These are phyloP conservation scores for Anableps anableps DNA, from an alignment of 2,797 vertebrate genomes.

Conservation along the genomic window DNA sequence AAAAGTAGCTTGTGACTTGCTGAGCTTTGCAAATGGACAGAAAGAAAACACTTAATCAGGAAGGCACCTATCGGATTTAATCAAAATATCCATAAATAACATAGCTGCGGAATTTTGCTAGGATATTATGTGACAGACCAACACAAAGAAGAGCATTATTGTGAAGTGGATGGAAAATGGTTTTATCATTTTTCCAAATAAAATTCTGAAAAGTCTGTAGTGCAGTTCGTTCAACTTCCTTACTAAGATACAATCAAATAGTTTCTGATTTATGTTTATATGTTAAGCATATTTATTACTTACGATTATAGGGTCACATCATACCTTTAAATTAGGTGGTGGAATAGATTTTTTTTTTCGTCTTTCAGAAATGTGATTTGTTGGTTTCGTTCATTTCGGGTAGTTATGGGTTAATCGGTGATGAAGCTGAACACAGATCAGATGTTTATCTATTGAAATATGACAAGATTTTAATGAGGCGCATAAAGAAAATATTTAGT, in stretches of 20 bases:
- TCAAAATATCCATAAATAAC: too few relatives aligned
- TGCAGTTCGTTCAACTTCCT: too few relatives aligned
- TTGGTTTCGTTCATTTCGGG: neutral
- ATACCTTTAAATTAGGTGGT: neutral
- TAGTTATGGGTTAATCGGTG: neutral
- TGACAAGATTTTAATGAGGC: neutral
- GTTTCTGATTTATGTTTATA: neutral
- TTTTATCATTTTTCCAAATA: too few relatives aligned
- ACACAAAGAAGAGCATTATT: too few relatives aligned
- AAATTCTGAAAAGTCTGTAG: too few relatives aligned
- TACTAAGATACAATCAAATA: neutral
- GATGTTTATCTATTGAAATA: neutral
- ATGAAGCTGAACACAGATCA: constrained; percentile 1
- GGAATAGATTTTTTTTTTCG: neutral
- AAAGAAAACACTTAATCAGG: too few relatives aligned
- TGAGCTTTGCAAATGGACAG: too few relatives aligned
- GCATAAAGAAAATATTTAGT: neutral
- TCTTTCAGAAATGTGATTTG: neutral
- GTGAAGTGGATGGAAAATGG: too few relatives aligned
- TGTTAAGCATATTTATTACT: neutral
- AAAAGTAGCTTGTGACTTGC: too few relatives aligned
- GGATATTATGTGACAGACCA: too few relatives aligned
- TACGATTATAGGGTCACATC: neutral
- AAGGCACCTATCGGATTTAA: too few relatives aligned
- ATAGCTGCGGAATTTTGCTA: too few relatives aligned